A percentile compares a stretch with the other conserved stretches of the same genome.
phyloP scores from a whole-genome alignment of 2,113 vertebrate genomes.

The Plecotus auritus region DNA sequence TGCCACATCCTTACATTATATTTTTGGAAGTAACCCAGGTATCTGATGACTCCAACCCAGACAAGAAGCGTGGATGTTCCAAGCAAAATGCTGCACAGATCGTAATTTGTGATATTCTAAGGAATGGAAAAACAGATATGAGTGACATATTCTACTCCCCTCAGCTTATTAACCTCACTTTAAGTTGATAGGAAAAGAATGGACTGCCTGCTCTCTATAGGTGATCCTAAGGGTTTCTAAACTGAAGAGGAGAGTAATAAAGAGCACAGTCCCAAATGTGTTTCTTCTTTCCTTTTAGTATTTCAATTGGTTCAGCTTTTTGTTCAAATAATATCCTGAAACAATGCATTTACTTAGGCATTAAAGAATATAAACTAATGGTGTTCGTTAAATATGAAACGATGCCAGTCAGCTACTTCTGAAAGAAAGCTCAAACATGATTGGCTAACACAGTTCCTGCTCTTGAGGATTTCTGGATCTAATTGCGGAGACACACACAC shows the following conservation, averaged over 20 bases:
- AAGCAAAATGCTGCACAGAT: slow-evolving; percentile 96
- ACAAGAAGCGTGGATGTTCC: slow-evolving; percentile 94
- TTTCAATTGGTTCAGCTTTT: neutral
- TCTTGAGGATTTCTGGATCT: neutral
- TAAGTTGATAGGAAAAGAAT: neutral
- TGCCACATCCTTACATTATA: slow-evolving; percentile 90
- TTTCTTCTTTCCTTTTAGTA: neutral
- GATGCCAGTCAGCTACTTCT: neutral
- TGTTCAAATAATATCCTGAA: neutral
- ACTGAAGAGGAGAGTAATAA: neutral
- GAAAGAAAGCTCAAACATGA: neutral
- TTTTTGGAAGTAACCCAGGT: slow-evolving; percentile 96
- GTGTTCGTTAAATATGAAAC: neutral
- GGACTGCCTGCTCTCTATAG: neutral
- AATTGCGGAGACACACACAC: neutral
- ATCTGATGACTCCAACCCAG: slow-evolving; percentile 96
- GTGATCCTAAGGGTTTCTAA: neutral
- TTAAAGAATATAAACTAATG: neutral
- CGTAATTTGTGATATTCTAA: slow-evolving; percentile 93
- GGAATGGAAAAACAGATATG: slow-evolving; percentile 21
- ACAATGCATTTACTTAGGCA: neutral
- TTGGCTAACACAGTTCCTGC: neutral
- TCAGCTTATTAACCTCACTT: neutral
- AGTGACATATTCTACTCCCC: neutral
- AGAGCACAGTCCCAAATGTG: neutral